Percentiles rank a stretch among this genome's conserved stretches.
These are phyloP conservation scores for Pharmacophagus antenor DNA, from an alignment of 2,888 invertebrate genomes.

Conservation along the genomic window DNA sequence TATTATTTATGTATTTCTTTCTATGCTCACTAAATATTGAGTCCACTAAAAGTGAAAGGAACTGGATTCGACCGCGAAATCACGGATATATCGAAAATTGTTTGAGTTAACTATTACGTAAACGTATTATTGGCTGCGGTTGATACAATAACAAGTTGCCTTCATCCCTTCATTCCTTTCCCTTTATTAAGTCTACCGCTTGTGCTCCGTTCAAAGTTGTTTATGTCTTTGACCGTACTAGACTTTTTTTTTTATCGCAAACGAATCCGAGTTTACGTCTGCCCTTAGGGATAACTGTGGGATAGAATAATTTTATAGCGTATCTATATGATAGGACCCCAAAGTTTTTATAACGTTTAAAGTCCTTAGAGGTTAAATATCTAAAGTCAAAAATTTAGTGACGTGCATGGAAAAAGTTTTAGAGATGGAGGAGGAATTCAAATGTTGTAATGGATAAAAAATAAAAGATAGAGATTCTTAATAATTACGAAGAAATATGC, in stretches of 20 bases:
- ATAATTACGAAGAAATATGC: too few relatives aligned
- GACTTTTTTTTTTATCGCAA: constrained; percentile 24
- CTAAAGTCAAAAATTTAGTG: background rate
- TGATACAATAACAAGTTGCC: constrained; percentile 19
- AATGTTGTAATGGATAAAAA: too few relatives aligned
- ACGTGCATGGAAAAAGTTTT: too few relatives aligned
- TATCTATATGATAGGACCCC: background rate
- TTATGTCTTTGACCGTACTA: constrained; percentile 32
- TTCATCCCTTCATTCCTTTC: constrained; percentile 39
- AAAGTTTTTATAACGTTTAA: background rate
- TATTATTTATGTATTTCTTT: too few relatives aligned
- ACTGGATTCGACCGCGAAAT: too few relatives aligned
- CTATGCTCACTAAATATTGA: too few relatives aligned
- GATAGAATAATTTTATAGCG: constrained; percentile 17
- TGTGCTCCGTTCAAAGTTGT: constrained; percentile 30
- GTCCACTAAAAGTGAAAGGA: too few relatives aligned
- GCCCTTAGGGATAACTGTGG: constrained; percentile 15
- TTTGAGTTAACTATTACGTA: constrained; percentile 9
- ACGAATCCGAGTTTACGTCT: constrained; percentile 19
- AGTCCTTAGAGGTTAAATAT: background rate
- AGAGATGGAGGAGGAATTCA: too few relatives aligned
- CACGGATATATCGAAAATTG: background rate
- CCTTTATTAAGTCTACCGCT: constrained; percentile 35
- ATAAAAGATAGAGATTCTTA: too few relatives aligned
- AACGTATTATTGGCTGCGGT: constrained; percentile 23